These are phyloP conservation scores for Pelodytes ibericus DNA, from an alignment of 2,797 vertebrate genomes.

Conservation along the genomic window DNA sequence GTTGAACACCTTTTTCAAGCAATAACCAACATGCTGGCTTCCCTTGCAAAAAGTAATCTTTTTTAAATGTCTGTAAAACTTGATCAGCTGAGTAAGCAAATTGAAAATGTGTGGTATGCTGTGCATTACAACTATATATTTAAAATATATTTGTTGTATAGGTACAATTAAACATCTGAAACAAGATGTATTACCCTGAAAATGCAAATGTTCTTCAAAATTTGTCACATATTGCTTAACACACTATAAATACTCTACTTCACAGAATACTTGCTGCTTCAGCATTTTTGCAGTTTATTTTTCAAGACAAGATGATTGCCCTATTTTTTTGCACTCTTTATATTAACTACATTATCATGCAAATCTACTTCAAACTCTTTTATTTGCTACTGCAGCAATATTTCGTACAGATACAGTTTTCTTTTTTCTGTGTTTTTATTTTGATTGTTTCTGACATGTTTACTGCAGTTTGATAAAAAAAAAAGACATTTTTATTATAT, in stretches of 20 bases:
- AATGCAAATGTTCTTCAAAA: constrained; percentile 50
- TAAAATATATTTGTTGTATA: constrained; percentile 5
- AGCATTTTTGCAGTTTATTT: constrained; percentile 46
- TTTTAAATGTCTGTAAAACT: neutral
- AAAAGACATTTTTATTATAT: neutral
- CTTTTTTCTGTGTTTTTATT: neutral
- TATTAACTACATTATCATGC: constrained; percentile 33
- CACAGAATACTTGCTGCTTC: constrained; percentile 41
- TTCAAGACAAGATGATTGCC: constrained; percentile 41
- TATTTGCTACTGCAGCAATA: constrained; percentile 11
- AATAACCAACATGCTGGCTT: neutral
- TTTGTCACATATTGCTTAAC: constrained; percentile 46
- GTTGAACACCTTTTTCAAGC: neutral
- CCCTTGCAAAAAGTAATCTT: neutral
- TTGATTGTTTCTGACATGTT: neutral
- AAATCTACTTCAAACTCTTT: constrained; percentile 25
- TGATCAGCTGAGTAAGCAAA: constrained; percentile 3
- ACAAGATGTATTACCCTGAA: constrained; percentile 24
- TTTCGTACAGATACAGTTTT: constrained; percentile 28
- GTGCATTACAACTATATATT: neutral
- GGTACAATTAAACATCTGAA: constrained; percentile 16
- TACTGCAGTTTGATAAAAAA: constrained; percentile 5
- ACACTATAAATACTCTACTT: constrained; percentile 51
- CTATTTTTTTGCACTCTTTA: constrained; percentile 46
- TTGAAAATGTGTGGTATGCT: neutral